Conservation (phyloP, 2,113 vertebrate species). For the Galbula dea region DNA sequence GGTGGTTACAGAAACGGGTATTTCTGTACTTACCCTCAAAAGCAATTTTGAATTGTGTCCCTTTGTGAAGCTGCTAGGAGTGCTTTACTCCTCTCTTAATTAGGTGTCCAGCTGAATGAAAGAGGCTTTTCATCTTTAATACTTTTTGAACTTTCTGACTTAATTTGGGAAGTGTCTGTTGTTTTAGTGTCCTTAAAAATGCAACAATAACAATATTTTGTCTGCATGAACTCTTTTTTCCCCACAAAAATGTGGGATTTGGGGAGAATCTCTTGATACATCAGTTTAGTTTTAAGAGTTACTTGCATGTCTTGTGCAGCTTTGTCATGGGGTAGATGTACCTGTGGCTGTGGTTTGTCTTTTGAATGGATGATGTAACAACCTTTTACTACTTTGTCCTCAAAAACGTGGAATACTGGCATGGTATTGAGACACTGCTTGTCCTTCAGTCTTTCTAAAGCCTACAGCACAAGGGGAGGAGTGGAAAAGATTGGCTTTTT, state of each 20-base stretch:
- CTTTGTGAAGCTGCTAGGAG: not conserved
- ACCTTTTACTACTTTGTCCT: slow-evolving; percentile 3
- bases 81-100: not conserved
- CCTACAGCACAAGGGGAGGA: not conserved
- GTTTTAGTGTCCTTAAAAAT: not conserved
- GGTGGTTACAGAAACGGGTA: accelerated
- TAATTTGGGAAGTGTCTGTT: not conserved
- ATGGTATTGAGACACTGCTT: not conserved
- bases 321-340: not conserved
- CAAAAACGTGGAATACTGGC: slow-evolving; percentile 11
- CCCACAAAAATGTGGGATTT: not conserved
- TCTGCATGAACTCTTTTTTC: not conserved
- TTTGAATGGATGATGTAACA: slow-evolving; percentile 28
- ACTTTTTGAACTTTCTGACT: not conserved
- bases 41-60: no score
- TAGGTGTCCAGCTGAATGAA: not conserved
- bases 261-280: not conserved
- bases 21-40: accelerated
- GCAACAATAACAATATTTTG: accelerated
- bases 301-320: accelerated
- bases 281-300: not conserved
- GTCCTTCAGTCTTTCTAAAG: slow-evolving; percentile 37
- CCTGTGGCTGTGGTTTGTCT: not conserved
- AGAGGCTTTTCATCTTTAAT: not conserved
- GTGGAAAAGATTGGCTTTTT: not conserved